These are phyloP conservation scores for Poeciliopsis retropinna DNA, from an alignment of 2,113 vertebrate genomes.

Conservation along the genomic window DNA sequence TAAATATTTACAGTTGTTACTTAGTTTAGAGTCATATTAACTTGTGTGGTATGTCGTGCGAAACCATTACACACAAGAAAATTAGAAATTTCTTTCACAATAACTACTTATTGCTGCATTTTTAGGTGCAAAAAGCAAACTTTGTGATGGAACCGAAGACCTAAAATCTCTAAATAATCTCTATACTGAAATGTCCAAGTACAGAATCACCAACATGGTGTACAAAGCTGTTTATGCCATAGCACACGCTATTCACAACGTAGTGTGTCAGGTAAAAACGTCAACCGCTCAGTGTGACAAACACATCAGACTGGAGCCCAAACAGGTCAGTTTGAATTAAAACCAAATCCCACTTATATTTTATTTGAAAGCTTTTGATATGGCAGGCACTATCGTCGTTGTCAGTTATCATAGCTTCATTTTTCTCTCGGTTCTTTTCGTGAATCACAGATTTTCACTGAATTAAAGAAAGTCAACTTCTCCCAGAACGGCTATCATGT, in stretches of 20 bases:
- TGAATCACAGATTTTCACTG: conserved; percentile 53
- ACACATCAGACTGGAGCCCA: conserved; percentile 32
- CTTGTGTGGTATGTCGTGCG: background rate
- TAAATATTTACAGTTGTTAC: background rate
- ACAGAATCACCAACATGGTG: conserved; percentile 73
- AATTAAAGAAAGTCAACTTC: conserved; percentile 67
- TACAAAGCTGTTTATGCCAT: conserved; percentile 78
- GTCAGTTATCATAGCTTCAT: fast-evolving
- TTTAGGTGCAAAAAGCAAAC: background rate
- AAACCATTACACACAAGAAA: background rate
- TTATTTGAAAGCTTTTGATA: too few relatives aligned
- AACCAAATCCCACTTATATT: background rate
- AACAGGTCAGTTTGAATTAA: conserved; percentile 51
- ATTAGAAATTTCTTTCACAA: background rate
- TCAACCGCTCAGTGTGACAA: conserved; percentile 50
- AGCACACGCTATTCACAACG: conserved; percentile 68
- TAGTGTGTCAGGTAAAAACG: conserved; percentile 52
- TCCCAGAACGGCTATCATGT: conserved; percentile 51
- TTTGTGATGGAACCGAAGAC: conserved; percentile 62
- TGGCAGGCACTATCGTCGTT: too few relatives aligned
- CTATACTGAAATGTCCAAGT: conserved; percentile 74
- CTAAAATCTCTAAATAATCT: conserved; percentile 40
- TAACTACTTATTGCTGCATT: background rate
- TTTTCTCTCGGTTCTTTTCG: background rate
- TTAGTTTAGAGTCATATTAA: background rate